Evolutionary conservation across 2,888 invertebrate species (phyloP).

Genomic region (Omphaloscelis lunosa): DNA sequence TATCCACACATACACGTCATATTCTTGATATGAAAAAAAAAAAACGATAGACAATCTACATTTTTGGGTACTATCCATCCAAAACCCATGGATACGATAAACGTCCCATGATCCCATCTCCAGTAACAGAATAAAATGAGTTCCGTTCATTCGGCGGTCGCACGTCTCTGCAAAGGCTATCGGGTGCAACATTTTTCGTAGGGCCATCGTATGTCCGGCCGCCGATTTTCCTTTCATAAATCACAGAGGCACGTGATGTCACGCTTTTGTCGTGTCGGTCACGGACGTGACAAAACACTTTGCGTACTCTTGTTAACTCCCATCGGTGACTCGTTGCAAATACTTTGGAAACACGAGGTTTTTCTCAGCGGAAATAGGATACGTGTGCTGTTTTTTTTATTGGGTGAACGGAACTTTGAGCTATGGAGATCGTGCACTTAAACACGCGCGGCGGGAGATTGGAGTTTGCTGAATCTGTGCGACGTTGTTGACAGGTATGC

Average conservation of each 20-base stretch:
- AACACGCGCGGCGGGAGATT: slow-evolving; percentile 39
- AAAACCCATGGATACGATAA: slow-evolving; percentile 69
- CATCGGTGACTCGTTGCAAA: slow-evolving; percentile 43
- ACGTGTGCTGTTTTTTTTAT: slow-evolving; percentile 55
- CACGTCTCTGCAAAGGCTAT: slow-evolving; percentile 83
- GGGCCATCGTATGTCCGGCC: slow-evolving; percentile 68
- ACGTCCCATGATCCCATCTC: slow-evolving; percentile 75
- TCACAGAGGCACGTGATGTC: slow-evolving; percentile 85
- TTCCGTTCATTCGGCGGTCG: slow-evolving; percentile 78
- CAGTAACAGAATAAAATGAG: slow-evolving; percentile 82
- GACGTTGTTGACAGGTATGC: slow-evolving; percentile 17
- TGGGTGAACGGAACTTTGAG: slow-evolving; percentile 29
- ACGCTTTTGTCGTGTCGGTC: slow-evolving; percentile 82
- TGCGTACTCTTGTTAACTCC: slow-evolving; percentile 64
- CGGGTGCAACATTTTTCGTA: slow-evolving; percentile 82
- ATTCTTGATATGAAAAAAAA: neutral
- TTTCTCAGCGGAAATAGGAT: slow-evolving; percentile 47
- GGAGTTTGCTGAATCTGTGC: slow-evolving; percentile 20
- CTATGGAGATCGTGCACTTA: slow-evolving; percentile 31
- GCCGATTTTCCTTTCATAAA: slow-evolving; percentile 85
- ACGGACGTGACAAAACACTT: slow-evolving; percentile 82
- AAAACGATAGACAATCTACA: neutral
- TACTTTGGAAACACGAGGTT: slow-evolving; percentile 46
- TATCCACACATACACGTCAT: too few species aligned
- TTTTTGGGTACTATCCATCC: slow-evolving; percentile 1